A percentile compares a stretch with the other conserved stretches of the same genome.
Evolutionary conservation across 2,113 vertebrate genomes (phyloP).

Genomic region (Mirza zaza): DNA sequence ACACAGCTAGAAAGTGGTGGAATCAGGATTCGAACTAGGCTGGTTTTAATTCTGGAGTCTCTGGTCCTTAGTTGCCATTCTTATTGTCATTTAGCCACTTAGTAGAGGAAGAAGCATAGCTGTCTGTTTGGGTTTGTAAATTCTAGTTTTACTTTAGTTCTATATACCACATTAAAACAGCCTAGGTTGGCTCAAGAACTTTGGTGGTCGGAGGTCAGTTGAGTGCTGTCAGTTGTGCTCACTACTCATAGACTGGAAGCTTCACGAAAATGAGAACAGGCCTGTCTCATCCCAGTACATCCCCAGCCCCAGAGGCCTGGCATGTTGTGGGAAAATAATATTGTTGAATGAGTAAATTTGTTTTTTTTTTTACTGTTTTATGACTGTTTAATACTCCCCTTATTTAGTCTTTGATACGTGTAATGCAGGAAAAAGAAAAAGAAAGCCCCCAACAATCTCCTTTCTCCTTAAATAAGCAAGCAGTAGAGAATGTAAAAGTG

Average conservation of each 20-base stretch:
- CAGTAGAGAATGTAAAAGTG: not conserved
- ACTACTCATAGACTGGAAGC: not conserved
- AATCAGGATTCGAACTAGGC: not conserved
- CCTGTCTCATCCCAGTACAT: not conserved
- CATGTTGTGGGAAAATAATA: not conserved
- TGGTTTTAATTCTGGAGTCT: not conserved
- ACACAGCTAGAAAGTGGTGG: not conserved
- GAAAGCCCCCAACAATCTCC: not conserved
- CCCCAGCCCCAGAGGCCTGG: not conserved
- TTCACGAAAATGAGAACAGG: not conserved
- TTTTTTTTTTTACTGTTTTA: conserved; percentile 16
- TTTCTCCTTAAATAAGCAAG: not conserved
- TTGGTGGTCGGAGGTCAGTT: not conserved
- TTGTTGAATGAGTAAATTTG: not conserved
- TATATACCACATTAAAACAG: not conserved
- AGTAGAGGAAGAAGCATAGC: not conserved
- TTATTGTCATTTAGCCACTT: not conserved
- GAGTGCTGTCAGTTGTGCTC: not conserved
- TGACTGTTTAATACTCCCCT: not conserved
- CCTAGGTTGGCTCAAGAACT: conserved; percentile 25
- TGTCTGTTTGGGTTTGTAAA: not conserved
- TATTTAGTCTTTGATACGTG: not conserved
- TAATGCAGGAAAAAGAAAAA: not conserved
- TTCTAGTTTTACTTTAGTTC: not conserved
- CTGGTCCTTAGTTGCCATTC: not conserved